These are phyloP conservation scores for Philereme transversata DNA, from an alignment of 2,888 invertebrate genomes.

Conservation along the genomic window DNA sequence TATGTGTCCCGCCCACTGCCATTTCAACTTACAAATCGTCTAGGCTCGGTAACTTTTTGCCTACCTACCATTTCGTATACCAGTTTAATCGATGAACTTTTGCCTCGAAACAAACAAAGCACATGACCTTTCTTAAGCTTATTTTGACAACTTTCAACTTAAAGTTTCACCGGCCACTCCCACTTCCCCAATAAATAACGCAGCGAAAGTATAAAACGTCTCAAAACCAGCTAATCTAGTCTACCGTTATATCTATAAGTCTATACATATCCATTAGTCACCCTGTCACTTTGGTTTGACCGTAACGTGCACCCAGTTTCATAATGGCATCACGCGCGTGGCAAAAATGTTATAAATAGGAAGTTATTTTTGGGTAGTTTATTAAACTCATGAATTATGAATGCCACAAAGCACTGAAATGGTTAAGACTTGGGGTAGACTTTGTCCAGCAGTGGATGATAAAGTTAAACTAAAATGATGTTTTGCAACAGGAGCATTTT, in stretches of 20 bases:
- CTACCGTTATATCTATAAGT: conserved; percentile 2
- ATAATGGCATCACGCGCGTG: conserved; percentile 16
- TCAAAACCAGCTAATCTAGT: conserved; percentile 25
- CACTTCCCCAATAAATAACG: conserved; percentile 8
- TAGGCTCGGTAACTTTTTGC: too few relatives aligned
- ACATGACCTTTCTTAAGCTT: background rate
- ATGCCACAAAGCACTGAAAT: too few relatives aligned
- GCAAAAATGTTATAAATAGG: conserved; percentile 7
- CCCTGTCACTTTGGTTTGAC: conserved; percentile 41
- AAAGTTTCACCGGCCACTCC: conserved; percentile 12
- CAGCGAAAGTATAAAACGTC: conserved; percentile 11
- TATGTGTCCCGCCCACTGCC: too few relatives aligned
- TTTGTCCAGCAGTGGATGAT: too few relatives aligned
- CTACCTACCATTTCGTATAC: too few relatives aligned
- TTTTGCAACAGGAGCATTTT: too few relatives aligned
- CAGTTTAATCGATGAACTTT: background rate
- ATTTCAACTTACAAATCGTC: too few relatives aligned
- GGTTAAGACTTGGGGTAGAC: too few relatives aligned
- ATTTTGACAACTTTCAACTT: conserved; percentile 1
- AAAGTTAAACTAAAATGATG: too few relatives aligned
- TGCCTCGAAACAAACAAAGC: background rate
- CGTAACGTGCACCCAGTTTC: conserved; percentile 14
- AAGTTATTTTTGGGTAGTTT: background rate
- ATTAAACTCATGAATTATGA: too few relatives aligned
- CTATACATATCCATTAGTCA: conserved; percentile 42